Conservation (phyloP, 2,113 vertebrate genomes). For the Kryptolebias marmoratus region DNA sequence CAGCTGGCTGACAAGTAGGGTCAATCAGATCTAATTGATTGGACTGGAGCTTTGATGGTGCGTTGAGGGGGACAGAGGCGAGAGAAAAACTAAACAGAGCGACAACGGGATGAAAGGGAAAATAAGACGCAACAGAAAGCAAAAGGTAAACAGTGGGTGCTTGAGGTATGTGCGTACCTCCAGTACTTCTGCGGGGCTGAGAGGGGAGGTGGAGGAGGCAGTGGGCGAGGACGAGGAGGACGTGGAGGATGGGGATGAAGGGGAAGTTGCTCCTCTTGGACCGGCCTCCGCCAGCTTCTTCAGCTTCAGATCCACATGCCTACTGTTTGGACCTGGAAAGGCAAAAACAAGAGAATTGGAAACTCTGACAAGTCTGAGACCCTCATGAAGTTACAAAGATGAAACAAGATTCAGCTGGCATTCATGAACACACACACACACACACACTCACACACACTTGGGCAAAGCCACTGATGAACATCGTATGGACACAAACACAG, state of each 20-base stretch:
- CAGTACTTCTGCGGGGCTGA: conserved; percentile 71
- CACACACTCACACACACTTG: neutral
- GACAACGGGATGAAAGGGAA: conserved; percentile 12
- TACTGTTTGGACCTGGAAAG: conserved; percentile 86
- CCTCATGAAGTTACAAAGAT: no score
- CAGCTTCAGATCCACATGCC: conserved; percentile 90
- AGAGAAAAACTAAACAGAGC: neutral
- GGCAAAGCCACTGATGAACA: conserved; percentile 30
- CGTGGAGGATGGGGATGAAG: conserved; percentile 66
- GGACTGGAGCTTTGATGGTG: conserved; percentile 59
- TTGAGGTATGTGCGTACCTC: conserved; percentile 54
- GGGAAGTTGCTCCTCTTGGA: conserved; percentile 86
- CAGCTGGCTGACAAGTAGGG: conserved; percentile 42
- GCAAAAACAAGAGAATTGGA: neutral
- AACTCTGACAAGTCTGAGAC: no score
- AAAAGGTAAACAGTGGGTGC: neutral
- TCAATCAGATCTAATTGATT: conserved; percentile 69
- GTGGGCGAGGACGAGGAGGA: conserved; percentile 74
- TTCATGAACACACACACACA: no score
- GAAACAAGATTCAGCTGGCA: no score
- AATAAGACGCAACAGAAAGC: neutral
- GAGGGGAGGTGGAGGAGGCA: conserved; percentile 69
- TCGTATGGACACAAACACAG: conserved; percentile 18
- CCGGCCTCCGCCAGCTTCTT: conserved; percentile 88
- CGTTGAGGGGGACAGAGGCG: neutral